Percentiles rank a stretch among this genome's conserved stretches.
Evolutionary conservation across 2,888 invertebrate species (phyloP).

Genomic region (Tenthredo distinguenda): DNA sequence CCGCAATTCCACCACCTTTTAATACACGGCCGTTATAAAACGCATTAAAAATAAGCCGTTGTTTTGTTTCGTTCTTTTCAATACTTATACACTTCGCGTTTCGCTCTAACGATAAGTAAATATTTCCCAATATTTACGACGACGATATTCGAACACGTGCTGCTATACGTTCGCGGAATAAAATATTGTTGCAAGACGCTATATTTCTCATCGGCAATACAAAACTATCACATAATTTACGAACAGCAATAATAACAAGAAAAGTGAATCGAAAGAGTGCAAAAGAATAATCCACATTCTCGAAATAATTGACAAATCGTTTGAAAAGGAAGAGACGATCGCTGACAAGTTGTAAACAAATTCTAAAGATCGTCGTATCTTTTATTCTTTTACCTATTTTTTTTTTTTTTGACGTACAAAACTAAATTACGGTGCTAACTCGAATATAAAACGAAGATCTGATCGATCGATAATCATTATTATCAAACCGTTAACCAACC

Average conservation of each 20-base stretch:
- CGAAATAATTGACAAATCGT: background rate
- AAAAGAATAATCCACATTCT: background rate
- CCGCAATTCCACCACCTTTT: background rate
- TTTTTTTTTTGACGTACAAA: background rate
- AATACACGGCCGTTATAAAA: background rate
- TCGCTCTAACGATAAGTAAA: background rate
- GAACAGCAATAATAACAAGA: background rate
- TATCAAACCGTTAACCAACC: background rate
- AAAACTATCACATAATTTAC: background rate
- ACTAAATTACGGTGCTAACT: background rate
- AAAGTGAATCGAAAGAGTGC: background rate
- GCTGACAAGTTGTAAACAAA: slow-evolving; percentile 40
- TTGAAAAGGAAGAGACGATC: background rate
- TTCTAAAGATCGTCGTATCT: background rate
- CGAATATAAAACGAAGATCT: background rate
- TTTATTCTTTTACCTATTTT: background rate
- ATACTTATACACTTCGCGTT: background rate
- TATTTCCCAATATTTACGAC: background rate
- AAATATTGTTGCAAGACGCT: background rate
- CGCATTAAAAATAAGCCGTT: background rate
- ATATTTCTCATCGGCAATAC: background rate
- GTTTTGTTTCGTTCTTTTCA: background rate
- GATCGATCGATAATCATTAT: background rate
- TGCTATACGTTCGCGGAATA: background rate
- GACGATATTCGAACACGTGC: background rate